Evolutionary conservation across 2,113 vertebrate genomes (phyloP), one percentile per base, ranked within the genome.

Genomic region (Empidonax traillii): DNA sequence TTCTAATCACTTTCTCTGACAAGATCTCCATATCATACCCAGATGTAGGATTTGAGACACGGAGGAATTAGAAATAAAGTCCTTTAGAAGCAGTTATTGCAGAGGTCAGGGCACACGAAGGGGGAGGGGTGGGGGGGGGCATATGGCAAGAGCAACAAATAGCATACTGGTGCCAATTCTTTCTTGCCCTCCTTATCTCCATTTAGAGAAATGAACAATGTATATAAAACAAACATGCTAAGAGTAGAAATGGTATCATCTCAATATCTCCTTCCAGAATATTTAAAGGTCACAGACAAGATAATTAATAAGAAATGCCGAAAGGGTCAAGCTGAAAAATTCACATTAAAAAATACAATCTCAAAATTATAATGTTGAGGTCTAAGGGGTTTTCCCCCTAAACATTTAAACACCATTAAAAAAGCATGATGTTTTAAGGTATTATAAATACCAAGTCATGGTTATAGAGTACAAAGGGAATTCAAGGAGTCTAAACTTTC

Each of bases 371-470:
- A 94, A 43, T 85, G 44, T 19, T 81, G 74, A 94, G n/a, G n/a
- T 93, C 80, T 92, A 94, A 96, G 78, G 73, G 14, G 46, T 77
- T 96, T 96, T 93, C 67, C 73, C 66, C 41, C 93, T 91, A 95
- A 91, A 31, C 47, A 85, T 46, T 85, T 97, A 95, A 97, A 75
- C 14, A 67, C 22, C 49, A 52, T 72, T 53, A 66, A 94, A 90
- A 86, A 91, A 90, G 8, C n/a, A 63, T 67, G 49, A 68, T 89
- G 91, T 91, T 91, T 96, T 81, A 73, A 97, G 96, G 87, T n/a
- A 65, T 73, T 96, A 91, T 94, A 96, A 97, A 97, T 98, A 94
- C 51, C 35, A 87, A 76, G 59, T 88, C 46, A 86, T 79, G 17
- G 68, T 87, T 90, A 55, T 79, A 87, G 86, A 81, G 77, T 90